A percentile compares a stretch with the other conserved stretches of the same genome.
phyloP scores from a whole-genome alignment of 2,113 vertebrate genomes.

The Microcebus lehilahytsara region DNA sequence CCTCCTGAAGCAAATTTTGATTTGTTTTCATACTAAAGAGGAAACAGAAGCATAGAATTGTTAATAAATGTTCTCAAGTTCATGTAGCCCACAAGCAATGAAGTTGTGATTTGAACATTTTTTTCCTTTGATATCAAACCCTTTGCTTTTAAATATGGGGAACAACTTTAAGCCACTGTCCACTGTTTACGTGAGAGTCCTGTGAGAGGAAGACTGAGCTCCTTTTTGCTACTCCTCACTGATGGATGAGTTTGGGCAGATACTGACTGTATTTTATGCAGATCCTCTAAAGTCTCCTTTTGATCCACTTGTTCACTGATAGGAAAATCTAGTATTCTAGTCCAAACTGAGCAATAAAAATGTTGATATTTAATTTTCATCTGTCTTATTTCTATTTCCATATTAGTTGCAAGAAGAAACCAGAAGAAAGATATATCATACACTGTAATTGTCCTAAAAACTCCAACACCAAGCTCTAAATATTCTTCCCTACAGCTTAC shows the following conservation, averaged over 20 bases:
- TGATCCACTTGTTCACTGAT: not conserved
- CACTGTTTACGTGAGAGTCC: not conserved
- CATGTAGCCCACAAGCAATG: not conserved
- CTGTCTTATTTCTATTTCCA: not conserved
- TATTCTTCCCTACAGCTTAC: not conserved
- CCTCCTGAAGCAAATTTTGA: not conserved
- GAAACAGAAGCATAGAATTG: not conserved
- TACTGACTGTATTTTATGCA: not conserved
- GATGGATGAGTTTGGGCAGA: not conserved
- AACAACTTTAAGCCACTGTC: not conserved
- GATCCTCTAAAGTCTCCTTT: not conserved
- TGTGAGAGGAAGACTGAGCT: not conserved
- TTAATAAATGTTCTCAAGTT: not conserved
- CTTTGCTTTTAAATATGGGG: not conserved
- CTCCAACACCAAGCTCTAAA: not conserved
- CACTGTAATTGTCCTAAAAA: not conserved
- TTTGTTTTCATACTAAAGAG: not conserved
- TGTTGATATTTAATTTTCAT: not conserved
- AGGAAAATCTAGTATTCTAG: not conserved
- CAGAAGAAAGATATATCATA: not conserved
- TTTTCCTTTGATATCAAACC: not conserved
- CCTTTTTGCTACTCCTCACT: not conserved
- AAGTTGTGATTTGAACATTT: not conserved
- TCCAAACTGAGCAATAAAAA: not conserved
- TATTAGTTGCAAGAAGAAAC: not conserved